These are phyloP conservation scores for Aselliscus stoliczkanus DNA, from an alignment of 2,797 vertebrate genomes.

Conservation along the genomic window DNA sequence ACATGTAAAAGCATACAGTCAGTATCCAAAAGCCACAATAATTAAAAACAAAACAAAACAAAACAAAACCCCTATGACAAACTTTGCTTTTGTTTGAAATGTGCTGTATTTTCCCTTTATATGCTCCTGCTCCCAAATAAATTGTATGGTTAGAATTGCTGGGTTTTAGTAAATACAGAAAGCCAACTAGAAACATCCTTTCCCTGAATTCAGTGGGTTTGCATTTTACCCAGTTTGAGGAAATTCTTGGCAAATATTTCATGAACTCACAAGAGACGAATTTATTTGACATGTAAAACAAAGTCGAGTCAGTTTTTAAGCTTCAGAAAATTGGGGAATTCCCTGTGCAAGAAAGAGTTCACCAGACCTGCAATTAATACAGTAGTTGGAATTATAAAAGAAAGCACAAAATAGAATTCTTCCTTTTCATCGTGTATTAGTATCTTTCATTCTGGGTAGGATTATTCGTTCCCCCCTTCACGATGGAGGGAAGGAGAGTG, in stretches of 20 bases:
- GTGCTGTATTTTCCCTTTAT: background rate
- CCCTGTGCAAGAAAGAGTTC: background rate
- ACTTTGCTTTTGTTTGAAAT: conserved; percentile 52
- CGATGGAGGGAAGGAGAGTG: background rate
- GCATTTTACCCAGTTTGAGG: background rate
- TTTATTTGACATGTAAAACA: conserved; percentile 50
- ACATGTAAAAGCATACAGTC: conserved; percentile 43
- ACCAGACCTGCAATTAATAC: background rate
- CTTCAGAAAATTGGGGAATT: conserved; percentile 49
- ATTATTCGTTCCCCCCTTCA: background rate
- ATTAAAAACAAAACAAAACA: background rate
- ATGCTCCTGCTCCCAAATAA: background rate
- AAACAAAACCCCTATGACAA: background rate
- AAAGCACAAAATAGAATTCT: background rate
- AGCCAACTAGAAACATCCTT: background rate
- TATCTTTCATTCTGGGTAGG: background rate
- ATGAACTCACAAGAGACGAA: conserved; percentile 30
- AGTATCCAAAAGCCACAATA: conserved; percentile 23
- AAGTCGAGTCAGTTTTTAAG: conserved; percentile 3
- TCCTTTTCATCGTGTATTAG: background rate
- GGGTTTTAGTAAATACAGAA: conserved; percentile 1
- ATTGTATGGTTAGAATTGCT: background rate
- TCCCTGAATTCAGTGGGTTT: background rate
- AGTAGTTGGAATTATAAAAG: background rate
- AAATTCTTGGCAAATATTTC: conserved; percentile 35